phyloP scores from a whole-genome alignment of 2,113 vertebrate species.

The Campylorhamphus procurvoides region DNA sequence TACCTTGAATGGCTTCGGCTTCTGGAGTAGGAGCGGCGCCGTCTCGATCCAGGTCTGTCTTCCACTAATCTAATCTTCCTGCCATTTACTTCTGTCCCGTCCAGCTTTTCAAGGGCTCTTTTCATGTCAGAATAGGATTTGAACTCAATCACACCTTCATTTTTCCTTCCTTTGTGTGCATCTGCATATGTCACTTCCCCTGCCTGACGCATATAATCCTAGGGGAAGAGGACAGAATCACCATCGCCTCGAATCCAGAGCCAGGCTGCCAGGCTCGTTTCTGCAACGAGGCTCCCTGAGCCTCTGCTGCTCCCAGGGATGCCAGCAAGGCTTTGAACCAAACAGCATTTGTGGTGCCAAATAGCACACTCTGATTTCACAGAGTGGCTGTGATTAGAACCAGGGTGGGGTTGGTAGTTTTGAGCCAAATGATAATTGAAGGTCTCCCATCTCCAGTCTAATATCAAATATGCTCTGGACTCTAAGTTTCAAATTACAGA shows the following conservation, averaged over 20 bases:
- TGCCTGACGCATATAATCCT: constrained; percentile 99
- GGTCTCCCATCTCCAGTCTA: not conserved
- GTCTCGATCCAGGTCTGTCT: constrained; percentile 89
- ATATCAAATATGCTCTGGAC: not conserved
- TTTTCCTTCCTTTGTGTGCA: constrained; percentile 93
- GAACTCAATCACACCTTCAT: constrained; percentile 97
- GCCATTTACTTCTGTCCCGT: constrained; percentile 95
- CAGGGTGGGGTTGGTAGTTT: not conserved
- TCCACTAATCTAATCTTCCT: constrained; percentile 96
- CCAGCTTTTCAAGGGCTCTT: constrained; percentile 95
- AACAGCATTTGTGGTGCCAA: not conserved
- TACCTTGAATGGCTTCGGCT: constrained; percentile 92
- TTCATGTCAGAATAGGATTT: constrained; percentile 97
- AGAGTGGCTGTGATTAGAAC: not conserved
- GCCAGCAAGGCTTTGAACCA: not conserved
- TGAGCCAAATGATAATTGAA: not conserved
- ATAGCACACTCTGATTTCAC: not conserved
- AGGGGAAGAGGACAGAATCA: constrained; percentile 63
- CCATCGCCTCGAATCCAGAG: constrained; percentile 40
- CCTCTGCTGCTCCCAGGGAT: not conserved
- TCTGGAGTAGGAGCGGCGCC: constrained; percentile 90
- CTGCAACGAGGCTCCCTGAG: not conserved
- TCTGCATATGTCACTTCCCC: constrained; percentile 97
- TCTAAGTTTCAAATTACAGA: not conserved
- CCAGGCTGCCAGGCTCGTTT: not conserved